Evolutionary conservation across 1,140 invertebrate species (phyloP), one percentile per base, ranked within the genome.

Genomic region (Panulirus ornatus): DNA sequence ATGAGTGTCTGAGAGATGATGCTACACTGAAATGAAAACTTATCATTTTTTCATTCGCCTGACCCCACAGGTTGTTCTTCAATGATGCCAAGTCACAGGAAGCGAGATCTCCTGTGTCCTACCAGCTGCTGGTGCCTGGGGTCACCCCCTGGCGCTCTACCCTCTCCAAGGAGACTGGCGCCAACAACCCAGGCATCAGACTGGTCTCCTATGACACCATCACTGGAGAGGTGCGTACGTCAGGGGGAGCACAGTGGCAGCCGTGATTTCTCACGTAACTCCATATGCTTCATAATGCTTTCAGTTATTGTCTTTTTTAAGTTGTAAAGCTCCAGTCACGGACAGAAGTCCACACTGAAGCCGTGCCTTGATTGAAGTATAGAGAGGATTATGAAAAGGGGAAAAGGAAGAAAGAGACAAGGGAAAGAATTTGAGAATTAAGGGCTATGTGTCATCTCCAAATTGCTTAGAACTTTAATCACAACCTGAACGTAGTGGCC

Each of bases 171-270:
- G 92, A 93, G 38, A 93, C 92, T 14, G 93, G 94, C 54, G 92
- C 94, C 16, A 98, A 98, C 93, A 99, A 99, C 94, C 98, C 97
- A 2, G 97, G 97, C 16, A 94, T 98, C 71, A 95, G 97, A 90
- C 95, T 98, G 9, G 97, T 98, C 94, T 97, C 98, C 94, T 98
- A 97, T 93, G 96, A 98, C 93, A 97, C 96, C 71, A 95, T 96
- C 92, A 96, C 96, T 27, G 97, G 97, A 91, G 95, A 96, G 94
- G 96, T 98, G 97, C 93, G 97, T 51, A 11, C 1, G 34, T 38
- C 42, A 0, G 11, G 36, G 38, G n/a, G n/a, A n/a, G n/a, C n/a
- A n/a, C n/a, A n/a, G n/a, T n/a, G 22, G 0, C 19, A 44, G 22
- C 6, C 0, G 38, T n/a, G 14, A 19, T 19, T 42, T 44, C 22